A percentile compares a stretch with the other conserved stretches of the same genome.
phyloP scores from a whole-genome alignment of 1,140 invertebrate genomes.

The Pinna nobilis region DNA sequence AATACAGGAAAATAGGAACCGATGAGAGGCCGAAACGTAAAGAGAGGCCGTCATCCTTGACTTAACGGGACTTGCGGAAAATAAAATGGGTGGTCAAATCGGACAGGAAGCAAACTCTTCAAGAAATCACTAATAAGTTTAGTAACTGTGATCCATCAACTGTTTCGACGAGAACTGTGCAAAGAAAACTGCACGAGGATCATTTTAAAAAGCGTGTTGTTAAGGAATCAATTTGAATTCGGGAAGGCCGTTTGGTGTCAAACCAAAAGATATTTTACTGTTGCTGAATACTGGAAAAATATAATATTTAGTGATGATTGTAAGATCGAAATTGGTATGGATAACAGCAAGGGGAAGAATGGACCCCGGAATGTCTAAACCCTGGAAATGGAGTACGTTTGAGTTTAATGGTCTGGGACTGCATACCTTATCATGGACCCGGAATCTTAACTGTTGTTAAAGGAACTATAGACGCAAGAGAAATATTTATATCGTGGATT shows the following conservation, averaged over 20 bases:
- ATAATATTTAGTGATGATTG: slow-evolving; percentile 20
- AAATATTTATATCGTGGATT: slow-evolving; percentile 12
- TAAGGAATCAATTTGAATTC: neutral
- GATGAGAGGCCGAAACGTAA: too few species aligned
- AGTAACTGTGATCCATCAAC: neutral
- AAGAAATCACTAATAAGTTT: slow-evolving; percentile 8
- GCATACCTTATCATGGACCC: slow-evolving; percentile 4
- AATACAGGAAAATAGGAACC: too few species aligned
- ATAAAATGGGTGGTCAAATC: neutral
- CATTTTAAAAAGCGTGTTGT: neutral
- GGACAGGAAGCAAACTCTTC: neutral
- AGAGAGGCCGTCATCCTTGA: neutral
- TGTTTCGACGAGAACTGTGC: neutral
- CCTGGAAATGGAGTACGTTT: neutral
- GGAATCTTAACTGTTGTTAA: neutral
- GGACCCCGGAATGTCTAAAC: slow-evolving; percentile 15
- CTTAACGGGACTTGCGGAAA: slow-evolving; percentile 5
- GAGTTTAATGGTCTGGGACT: neutral
- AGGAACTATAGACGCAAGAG: neutral
- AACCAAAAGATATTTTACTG: neutral
- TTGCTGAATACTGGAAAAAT: slow-evolving; percentile 6
- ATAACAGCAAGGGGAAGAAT: slow-evolving; percentile 5
- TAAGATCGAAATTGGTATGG: slow-evolving; percentile 23
- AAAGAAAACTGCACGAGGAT: neutral
- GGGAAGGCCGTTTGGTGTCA: neutral